Percentiles rank a stretch among this genome's conserved stretches.
Conservation (phyloP, 2,888 invertebrate species). For the Endotricha flammealis region DNA sequence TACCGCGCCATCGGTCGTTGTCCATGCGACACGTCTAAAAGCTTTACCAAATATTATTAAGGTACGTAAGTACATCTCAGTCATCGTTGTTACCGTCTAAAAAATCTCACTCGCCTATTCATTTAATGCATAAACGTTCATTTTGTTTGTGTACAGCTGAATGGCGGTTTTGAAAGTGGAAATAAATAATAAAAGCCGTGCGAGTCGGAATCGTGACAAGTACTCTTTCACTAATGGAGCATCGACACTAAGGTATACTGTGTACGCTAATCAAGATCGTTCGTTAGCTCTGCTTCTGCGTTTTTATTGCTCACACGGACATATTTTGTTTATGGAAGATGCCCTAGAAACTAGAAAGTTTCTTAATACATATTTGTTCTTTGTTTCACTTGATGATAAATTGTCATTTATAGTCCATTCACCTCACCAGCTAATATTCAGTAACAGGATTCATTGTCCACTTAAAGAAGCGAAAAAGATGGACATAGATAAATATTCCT, state of each 20-base stretch:
- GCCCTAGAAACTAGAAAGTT: too few species aligned
- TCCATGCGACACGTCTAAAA: slow-evolving; percentile 12
- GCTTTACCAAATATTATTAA: slow-evolving; percentile 20
- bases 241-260: slow-evolving; percentile 56
- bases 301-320: slow-evolving; percentile 52
- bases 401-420: too few species aligned
- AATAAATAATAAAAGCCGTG: slow-evolving; percentile 70
- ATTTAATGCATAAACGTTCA: slow-evolving; percentile 52
- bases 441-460: too few species aligned
- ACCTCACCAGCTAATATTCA: too few species aligned
- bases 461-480: too few species aligned
- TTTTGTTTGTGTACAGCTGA: slow-evolving; percentile 51
- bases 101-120: slow-evolving; percentile 35
- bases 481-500: too few species aligned
- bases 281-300: slow-evolving; percentile 50
- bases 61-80: slow-evolving; percentile 12
- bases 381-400: too few species aligned
- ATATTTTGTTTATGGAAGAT: slow-evolving; percentile 34
- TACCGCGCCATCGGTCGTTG: background rate
- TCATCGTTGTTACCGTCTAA: slow-evolving; percentile 25
- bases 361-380: too few species aligned
- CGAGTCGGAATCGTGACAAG: slow-evolving; percentile 64
- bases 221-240: slow-evolving; percentile 72
- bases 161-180: slow-evolving; percentile 50
- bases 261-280: slow-evolving; percentile 67